Conservation (phyloP, 2,888 invertebrate species). For the Standfussiana lucernea region DNA sequence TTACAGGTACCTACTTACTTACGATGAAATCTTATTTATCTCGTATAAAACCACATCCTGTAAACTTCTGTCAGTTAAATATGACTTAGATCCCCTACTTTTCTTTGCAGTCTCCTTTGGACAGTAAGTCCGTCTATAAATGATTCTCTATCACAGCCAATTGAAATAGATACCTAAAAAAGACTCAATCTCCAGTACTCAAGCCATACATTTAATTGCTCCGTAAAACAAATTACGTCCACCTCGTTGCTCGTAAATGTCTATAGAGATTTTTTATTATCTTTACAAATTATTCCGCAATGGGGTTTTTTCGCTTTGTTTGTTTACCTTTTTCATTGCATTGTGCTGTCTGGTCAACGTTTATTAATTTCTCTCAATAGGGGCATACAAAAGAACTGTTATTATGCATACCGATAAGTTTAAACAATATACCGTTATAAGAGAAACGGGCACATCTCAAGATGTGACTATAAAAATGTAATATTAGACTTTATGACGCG, state of each 20-base stretch:
- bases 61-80: background rate
- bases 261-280: slow-evolving; percentile 66
- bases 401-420: slow-evolving; percentile 33
- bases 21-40: background rate
- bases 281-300: slow-evolving; percentile 60
- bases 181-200: slow-evolving; percentile 18
- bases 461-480: slow-evolving; percentile 76
- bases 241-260: slow-evolving; percentile 67
- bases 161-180: slow-evolving; percentile 27
- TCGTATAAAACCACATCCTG: background rate
- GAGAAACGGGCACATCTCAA: slow-evolving; percentile 67
- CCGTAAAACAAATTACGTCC: slow-evolving; percentile 69
- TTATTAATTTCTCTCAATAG: slow-evolving; percentile 57
- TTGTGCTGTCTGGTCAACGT: slow-evolving; percentile 52
- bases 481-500: slow-evolving; percentile 80
- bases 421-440: slow-evolving; percentile 36
- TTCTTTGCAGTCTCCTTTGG: background rate
- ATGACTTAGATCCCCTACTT: background rate
- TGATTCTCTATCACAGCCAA: slow-evolving; percentile 14
- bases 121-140: background rate
- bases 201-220: slow-evolving; percentile 63
- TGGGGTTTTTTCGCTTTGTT: slow-evolving; percentile 46
- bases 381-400: slow-evolving; percentile 23
- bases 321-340: slow-evolving; percentile 58
- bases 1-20: background rate